Evolutionary conservation across 1,140 invertebrate genomes (phyloP), one percentile per base, ranked within the genome.

Genomic region (Rhagoletis pomonella): DNA sequence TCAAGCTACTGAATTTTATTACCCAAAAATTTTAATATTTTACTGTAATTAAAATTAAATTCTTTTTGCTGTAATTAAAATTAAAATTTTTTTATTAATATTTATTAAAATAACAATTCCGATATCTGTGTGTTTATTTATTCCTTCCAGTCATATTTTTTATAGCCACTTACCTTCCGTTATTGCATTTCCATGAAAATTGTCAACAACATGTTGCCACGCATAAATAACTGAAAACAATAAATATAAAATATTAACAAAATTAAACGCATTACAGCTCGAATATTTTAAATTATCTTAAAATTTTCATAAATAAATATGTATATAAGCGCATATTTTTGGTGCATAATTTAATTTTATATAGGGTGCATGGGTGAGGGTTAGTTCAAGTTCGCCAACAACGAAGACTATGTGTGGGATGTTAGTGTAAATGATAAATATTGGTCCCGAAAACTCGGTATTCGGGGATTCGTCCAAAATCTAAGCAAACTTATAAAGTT

Each of bases 171-270:
- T 81, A 55, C 3, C 9, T 81, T 81, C 19, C 47, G 44, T 81
- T 81, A 50, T 81, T 58, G n/a, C 55, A n/a, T 81, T 81, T 55
- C 73, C n/a, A 81, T 81, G n/a, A 55, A 81, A 47, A 29, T 0
- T 81, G 55, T 81, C 73, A 2, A 47, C 17, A 9, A 9, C 73
- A 55, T 42, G 50, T 17, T 19, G 44, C 7, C n/a, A 47, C 47
- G 19, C 50, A 81, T 81, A 55, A 81, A 81, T 81, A 81, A 81
- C 44, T 50, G 73, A 42, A 81, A 81, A 81, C 73, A 81, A 81
- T 81, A 47, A 81, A 81, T 17, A 12, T 62, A 62, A 62, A 62
- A 4, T 62, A 50, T 81, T 58, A 55, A 81, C 12, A 19, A n/a
- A 55, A 81, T 29, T 81, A 55, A 10, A 55, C 19, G n/a, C n/a